Evolutionary conservation across 2,888 invertebrate species (phyloP).

Genomic region (Coenonympha arcania): DNA sequence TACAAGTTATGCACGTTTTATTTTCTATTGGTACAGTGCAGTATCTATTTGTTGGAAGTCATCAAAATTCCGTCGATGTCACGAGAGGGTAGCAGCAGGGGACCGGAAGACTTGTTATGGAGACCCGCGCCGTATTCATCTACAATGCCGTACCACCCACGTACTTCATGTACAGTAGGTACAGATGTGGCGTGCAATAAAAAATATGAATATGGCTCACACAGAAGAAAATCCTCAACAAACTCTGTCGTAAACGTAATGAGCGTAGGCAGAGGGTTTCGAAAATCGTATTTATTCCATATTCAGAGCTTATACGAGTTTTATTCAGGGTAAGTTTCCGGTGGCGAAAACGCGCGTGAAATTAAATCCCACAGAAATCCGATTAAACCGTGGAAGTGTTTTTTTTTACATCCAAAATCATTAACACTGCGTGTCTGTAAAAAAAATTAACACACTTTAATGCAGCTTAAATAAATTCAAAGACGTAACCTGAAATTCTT

Average conservation of each 20-base stretch:
- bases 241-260: slow-evolving; percentile 5
- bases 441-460: no score
- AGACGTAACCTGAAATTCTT: no score
- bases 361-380: no score
- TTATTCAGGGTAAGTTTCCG: no score
- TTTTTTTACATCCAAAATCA: no score
- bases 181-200: slow-evolving; percentile 18
- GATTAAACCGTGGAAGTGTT: no score
- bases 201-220: slow-evolving; percentile 17
- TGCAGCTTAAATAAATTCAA: no score
- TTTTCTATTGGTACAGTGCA: slow-evolving; percentile 18
- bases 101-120: slow-evolving; percentile 59
- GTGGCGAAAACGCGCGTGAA: no score
- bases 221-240: slow-evolving; percentile 1
- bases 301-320: no score
- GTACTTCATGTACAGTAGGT: no score
- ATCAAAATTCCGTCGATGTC: slow-evolving; percentile 66
- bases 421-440: no score
- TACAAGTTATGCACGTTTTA: slow-evolving; percentile 5
- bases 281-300: background rate
- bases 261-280: background rate
- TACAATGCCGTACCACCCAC: slow-evolving; percentile 53
- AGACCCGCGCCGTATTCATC: slow-evolving; percentile 47
- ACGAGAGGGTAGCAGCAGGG: slow-evolving; percentile 38
- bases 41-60: slow-evolving; percentile 28